phyloP scores from a whole-genome alignment of 2,113 vertebrate genomes.

The Fulmarus glacialis region DNA sequence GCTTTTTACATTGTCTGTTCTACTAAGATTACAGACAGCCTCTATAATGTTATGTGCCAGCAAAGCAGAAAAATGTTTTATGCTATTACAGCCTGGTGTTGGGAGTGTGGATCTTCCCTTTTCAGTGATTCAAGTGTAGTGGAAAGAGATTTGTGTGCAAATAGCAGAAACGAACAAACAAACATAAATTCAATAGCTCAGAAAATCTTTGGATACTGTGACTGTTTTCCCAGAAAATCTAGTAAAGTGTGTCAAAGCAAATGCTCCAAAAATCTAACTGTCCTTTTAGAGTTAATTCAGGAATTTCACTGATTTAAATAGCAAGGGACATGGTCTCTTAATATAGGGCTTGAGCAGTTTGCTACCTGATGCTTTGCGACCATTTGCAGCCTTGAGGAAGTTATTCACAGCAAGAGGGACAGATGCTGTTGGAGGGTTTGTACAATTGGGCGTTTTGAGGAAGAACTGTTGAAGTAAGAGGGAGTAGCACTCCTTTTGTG shows the following conservation, averaged over 20 bases:
- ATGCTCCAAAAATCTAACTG: neutral
- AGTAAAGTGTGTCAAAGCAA: neutral
- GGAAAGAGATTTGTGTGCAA: slow-evolving; percentile 56
- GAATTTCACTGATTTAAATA: neutral
- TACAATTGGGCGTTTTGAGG: neutral
- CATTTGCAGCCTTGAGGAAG: neutral
- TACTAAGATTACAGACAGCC: slow-evolving; percentile 56
- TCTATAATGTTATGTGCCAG: slow-evolving; percentile 62
- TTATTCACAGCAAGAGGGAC: neutral
- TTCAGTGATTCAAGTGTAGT: slow-evolving; percentile 26
- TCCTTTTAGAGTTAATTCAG: neutral
- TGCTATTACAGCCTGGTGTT: slow-evolving; percentile 29
- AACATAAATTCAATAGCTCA: slow-evolving; percentile 44
- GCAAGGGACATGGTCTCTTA: neutral
- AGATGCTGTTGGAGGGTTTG: neutral
- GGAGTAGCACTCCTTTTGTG: neutral
- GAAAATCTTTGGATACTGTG: slow-evolving; percentile 2
- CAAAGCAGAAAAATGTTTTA: slow-evolving; percentile 59
- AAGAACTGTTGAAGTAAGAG: slow-evolving; percentile 1
- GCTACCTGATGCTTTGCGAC: neutral
- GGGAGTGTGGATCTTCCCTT: slow-evolving; percentile 28
- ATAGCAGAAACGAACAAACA: slow-evolving; percentile 50
- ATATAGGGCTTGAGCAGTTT: neutral
- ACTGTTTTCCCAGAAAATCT: slow-evolving; percentile 5
- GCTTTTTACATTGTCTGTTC: slow-evolving; percentile 67